phyloP scores from a whole-genome alignment of 1,140 invertebrate genomes.

The Hypothenemus hampei region DNA sequence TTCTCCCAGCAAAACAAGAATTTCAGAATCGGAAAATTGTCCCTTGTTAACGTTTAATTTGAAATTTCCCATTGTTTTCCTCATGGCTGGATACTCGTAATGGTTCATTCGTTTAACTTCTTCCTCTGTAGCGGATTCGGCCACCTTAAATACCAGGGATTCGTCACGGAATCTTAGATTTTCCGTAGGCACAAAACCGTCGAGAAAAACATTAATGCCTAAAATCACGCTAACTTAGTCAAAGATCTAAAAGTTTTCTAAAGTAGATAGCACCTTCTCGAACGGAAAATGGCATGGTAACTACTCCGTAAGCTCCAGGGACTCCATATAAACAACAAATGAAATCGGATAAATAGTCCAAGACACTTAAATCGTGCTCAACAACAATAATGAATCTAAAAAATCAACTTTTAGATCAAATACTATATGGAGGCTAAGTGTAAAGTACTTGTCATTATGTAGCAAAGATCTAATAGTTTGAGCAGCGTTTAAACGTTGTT shows the following conservation, averaged over 20 bases:
- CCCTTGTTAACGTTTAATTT: slow-evolving; percentile 76
- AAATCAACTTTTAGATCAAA: neutral
- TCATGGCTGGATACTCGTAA: slow-evolving; percentile 91
- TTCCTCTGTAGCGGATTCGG: slow-evolving; percentile 95
- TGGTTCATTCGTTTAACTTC: slow-evolving; percentile 95
- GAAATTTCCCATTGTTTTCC: slow-evolving; percentile 82
- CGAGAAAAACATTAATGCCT: slow-evolving; percentile 99
- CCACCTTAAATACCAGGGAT: slow-evolving; percentile 95
- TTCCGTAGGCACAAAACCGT: slow-evolving; percentile 99
- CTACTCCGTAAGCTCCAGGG: slow-evolving; percentile 98
- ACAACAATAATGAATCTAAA: slow-evolving; percentile 96
- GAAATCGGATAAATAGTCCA: slow-evolving; percentile 99
- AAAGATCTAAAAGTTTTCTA: slow-evolving; percentile 32
- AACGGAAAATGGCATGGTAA: slow-evolving; percentile 99
- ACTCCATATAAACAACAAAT: slow-evolving; percentile 98
- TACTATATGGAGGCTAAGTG: neutral
- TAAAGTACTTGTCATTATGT: slow-evolving; percentile 74
- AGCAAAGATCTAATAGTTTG: slow-evolving; percentile 88
- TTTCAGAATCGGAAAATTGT: slow-evolving; percentile 99
- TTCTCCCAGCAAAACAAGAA: slow-evolving; percentile 96
- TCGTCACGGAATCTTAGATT: slow-evolving; percentile 97
- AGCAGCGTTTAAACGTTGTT: slow-evolving; percentile 96
- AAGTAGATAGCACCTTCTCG: too few relatives aligned
- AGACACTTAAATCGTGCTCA: slow-evolving; percentile 97
- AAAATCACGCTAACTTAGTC: slow-evolving; percentile 19